A percentile compares a stretch with the other conserved stretches of the same genome.
Evolutionary conservation across 2,888 invertebrate species (phyloP).

Genomic region (Amblyjoppa fuscipennis): DNA sequence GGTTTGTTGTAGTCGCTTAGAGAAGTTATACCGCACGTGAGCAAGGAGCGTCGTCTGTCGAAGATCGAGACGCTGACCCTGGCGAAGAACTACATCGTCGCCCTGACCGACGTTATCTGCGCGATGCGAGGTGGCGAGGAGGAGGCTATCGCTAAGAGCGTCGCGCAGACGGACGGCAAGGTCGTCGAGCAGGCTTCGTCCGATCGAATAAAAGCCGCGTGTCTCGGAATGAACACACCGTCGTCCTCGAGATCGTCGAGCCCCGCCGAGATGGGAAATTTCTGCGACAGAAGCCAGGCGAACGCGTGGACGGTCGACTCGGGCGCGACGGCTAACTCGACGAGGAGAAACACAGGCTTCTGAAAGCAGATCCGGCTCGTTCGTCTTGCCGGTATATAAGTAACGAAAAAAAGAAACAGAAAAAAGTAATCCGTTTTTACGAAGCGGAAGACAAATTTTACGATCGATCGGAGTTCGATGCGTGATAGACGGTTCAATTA

Average conservation of each 20-base stretch:
- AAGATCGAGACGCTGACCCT: slow-evolving; percentile 95
- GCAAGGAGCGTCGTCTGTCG: slow-evolving; percentile 93
- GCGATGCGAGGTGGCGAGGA: slow-evolving; percentile 90
- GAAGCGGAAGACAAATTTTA: neutral
- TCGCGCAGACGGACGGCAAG: slow-evolving; percentile 62
- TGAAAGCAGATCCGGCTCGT: slow-evolving; percentile 63
- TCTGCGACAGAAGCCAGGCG: slow-evolving; percentile 67
- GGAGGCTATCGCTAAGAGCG: slow-evolving; percentile 34
- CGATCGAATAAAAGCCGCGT: slow-evolving; percentile 69
- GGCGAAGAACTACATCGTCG: slow-evolving; percentile 96
- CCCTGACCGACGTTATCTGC: slow-evolving; percentile 94
- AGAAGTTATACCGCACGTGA: slow-evolving; percentile 94
- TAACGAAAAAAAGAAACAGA: slow-evolving; percentile 46
- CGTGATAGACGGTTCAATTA: slow-evolving; percentile 46
- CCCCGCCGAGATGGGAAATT: slow-evolving; percentile 69
- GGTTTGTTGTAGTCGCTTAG: slow-evolving; percentile 89
- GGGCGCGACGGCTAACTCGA: slow-evolving; percentile 37
- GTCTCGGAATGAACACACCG: slow-evolving; percentile 75
- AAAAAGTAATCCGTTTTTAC: slow-evolving; percentile 4
- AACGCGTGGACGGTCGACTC: slow-evolving; percentile 70
- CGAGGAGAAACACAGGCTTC: slow-evolving; percentile 66
- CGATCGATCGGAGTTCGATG: slow-evolving; percentile 4
- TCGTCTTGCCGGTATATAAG: slow-evolving; percentile 61
- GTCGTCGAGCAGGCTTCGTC: slow-evolving; percentile 46
- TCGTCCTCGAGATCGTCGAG: slow-evolving; percentile 78